These are phyloP conservation scores for Bombyx mandarina DNA, from an alignment of 1,140 invertebrate species.

Conservation along the genomic window DNA sequence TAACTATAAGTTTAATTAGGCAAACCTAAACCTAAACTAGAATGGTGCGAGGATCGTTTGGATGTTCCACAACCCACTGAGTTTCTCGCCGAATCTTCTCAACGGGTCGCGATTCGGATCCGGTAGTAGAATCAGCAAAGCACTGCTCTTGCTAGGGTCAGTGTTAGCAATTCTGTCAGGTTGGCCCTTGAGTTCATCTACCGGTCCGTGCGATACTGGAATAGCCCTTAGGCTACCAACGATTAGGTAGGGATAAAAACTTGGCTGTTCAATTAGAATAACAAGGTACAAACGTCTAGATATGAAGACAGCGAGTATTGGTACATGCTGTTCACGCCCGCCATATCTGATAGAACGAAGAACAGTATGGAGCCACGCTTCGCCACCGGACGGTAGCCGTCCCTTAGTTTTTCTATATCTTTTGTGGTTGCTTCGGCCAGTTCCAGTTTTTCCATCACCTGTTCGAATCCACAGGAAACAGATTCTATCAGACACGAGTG, in stretches of 20 bases:
- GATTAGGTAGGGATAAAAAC: not conserved
- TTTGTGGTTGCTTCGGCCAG: constrained; percentile 79
- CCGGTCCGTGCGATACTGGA: too few species aligned
- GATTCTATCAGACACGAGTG: too few species aligned
- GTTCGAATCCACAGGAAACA: not conserved
- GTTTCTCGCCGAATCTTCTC: too few species aligned
- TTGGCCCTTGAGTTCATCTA: too few species aligned
- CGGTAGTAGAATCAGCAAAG: too few species aligned
- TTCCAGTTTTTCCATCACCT: constrained; percentile 81
- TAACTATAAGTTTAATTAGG: too few species aligned
- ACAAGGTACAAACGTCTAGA: constrained; percentile 67
- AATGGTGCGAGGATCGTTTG: too few species aligned
- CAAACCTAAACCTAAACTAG: too few species aligned
- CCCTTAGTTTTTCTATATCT: constrained; percentile 85
- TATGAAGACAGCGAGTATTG: constrained; percentile 89
- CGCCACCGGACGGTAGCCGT: constrained; percentile 86
- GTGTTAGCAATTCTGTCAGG: too few species aligned
- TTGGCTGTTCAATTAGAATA: not conserved
- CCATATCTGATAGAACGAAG: constrained; percentile 90
- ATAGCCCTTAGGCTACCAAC: not conserved
- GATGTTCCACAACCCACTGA: too few species aligned
- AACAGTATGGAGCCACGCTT: constrained; percentile 89
- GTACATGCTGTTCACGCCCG: constrained; percentile 89
- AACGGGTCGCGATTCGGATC: too few species aligned
- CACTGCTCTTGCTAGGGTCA: too few species aligned